Conservation (phyloP, 64 coral and sea anemone species). For the Porites australiensis region DNA sequence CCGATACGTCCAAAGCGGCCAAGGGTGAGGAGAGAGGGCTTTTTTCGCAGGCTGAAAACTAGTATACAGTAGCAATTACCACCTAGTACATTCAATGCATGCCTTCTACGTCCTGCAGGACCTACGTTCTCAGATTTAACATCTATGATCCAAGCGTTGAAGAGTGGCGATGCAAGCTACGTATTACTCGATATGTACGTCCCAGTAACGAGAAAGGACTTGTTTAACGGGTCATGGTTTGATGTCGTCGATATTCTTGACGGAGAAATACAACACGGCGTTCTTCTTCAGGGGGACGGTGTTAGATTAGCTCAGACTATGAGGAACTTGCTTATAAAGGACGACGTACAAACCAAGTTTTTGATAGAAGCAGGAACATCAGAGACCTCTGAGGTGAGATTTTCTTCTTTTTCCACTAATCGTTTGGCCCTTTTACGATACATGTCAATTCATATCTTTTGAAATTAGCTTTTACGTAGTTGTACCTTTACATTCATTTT, state of each 20-base stretch:
- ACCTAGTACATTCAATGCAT: too few relatives aligned
- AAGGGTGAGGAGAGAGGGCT: too few relatives aligned
- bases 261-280: slow-evolving; percentile 16
- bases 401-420: neutral
- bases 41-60: too few relatives aligned
- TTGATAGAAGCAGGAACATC: neutral
- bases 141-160: slow-evolving; percentile 29
- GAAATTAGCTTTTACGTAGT: too few relatives aligned
- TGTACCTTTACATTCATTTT: too few relatives aligned
- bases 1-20: too few relatives aligned
- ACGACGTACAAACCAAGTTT: slow-evolving; percentile 15
- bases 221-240: slow-evolving; percentile 22
- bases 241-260: neutral
- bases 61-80: too few relatives aligned
- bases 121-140: neutral
- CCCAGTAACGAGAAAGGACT: slow-evolving; percentile 24
- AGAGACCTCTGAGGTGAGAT: slow-evolving; percentile 10
- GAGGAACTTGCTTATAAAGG: neutral
- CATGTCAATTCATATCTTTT: too few relatives aligned
- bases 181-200: slow-evolving; percentile 28
- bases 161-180: neutral
- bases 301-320: neutral
- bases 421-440: too few relatives aligned
- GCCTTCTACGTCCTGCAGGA: neutral
- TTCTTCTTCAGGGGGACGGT: neutral